Evolutionary conservation across 2,888 invertebrate genomes (phyloP).

Genomic region (Osmoderma eremita): DNA sequence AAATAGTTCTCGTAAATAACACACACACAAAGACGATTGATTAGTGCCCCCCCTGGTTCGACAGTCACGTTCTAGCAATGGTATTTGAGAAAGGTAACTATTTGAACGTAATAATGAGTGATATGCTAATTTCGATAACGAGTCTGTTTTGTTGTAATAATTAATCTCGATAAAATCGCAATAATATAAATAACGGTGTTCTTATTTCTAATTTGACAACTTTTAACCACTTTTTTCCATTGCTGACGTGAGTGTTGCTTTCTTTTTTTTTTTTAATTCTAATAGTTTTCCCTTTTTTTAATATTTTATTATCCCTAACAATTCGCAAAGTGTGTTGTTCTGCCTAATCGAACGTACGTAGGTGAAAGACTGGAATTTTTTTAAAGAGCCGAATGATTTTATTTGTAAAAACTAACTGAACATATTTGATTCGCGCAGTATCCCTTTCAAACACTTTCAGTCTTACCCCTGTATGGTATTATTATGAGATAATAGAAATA

Average conservation of each 20-base stretch:
- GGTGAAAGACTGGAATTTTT: too few species aligned
- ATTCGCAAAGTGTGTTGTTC: too few species aligned
- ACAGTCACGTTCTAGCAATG: slow-evolving; percentile 64
- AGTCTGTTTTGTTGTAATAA: slow-evolving; percentile 51
- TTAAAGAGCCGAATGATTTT: too few species aligned
- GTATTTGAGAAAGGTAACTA: slow-evolving; percentile 61
- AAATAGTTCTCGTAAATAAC: slow-evolving; percentile 5
- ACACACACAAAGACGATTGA: slow-evolving; percentile 28
- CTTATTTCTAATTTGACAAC: slow-evolving; percentile 42
- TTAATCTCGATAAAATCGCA: slow-evolving; percentile 47
- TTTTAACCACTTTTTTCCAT: slow-evolving; percentile 58
- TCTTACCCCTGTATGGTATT: too few species aligned
- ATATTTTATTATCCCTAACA: neutral
- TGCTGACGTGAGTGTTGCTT: slow-evolving; percentile 65
- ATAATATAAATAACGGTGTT: slow-evolving; percentile 9
- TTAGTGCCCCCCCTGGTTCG: slow-evolving; percentile 52
- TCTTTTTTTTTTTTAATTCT: slow-evolving; percentile 39
- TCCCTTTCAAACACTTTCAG: too few species aligned
- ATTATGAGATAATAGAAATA: too few species aligned
- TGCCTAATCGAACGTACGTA: too few species aligned
- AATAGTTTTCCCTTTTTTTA: slow-evolving; percentile 17
- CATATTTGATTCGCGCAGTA: too few species aligned
- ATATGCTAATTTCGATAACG: slow-evolving; percentile 35
- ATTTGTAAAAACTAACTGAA: too few species aligned
- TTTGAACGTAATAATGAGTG: slow-evolving; percentile 51